Percentiles rank a stretch among this genome's conserved stretches.
Conservation (phyloP, 2,888 invertebrate species). For the Allolobophora icterica region DNA sequence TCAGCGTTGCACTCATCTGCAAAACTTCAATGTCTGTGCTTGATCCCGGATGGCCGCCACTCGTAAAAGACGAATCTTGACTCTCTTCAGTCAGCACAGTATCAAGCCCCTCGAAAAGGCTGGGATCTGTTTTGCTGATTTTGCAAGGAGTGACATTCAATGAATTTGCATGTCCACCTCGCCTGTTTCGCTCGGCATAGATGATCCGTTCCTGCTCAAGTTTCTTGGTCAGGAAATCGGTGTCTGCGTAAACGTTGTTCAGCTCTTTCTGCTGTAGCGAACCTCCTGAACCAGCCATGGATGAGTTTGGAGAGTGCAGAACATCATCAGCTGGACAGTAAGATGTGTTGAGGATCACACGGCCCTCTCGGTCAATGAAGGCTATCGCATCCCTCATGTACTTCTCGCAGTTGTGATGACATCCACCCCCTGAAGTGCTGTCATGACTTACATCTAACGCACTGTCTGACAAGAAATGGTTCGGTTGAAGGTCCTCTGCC, state of each 20-base stretch:
- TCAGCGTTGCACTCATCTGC: neutral
- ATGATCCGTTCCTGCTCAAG: constrained; percentile 23
- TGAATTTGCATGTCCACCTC: neutral
- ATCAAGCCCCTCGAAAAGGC: neutral
- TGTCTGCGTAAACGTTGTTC: neutral
- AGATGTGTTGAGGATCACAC: constrained; percentile 20
- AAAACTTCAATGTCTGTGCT: neutral
- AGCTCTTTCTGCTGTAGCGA: neutral
- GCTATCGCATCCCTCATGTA: constrained; percentile 22
- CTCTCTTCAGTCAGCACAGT: neutral
- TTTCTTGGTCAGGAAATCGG: constrained; percentile 10
- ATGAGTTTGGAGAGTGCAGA: neutral
- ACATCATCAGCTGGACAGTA: neutral
- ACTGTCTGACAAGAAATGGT: neutral
- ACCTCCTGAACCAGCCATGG: neutral
- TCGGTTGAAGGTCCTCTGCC: neutral
- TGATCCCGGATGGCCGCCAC: neutral
- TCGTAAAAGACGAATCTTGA: neutral
- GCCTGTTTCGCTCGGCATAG: neutral
- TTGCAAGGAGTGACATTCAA: neutral
- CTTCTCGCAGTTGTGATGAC: constrained; percentile 24
- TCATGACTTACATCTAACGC: neutral
- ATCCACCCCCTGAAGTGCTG: neutral
- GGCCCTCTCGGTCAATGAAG: neutral
- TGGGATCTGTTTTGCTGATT: neutral